These are phyloP conservation scores for Tupiocoris notatus DNA, from an alignment of 2,888 invertebrate species.

Conservation along the genomic window DNA sequence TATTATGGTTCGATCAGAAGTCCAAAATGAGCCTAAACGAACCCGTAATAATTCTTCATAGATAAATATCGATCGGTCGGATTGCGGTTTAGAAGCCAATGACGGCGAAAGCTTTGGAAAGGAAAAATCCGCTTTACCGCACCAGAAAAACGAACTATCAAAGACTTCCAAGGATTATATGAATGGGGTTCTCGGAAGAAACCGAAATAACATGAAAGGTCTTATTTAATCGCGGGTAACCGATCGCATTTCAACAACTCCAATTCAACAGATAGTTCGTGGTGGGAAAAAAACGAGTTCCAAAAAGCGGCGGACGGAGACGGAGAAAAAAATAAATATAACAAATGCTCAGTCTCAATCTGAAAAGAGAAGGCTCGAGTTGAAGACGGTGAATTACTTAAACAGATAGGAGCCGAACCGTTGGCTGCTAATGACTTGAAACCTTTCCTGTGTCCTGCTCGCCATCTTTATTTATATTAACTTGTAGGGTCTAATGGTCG, in stretches of 20 bases:
- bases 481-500: conserved; percentile 36
- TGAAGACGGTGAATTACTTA: conserved; percentile 26
- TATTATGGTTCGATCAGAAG: no score
- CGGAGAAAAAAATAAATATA: background rate
- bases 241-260: background rate
- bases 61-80: no score
- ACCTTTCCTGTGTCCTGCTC: conserved; percentile 27
- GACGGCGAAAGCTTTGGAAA: no score
- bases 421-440: conserved; percentile 36
- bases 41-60: no score
- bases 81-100: no score
- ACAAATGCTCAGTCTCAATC: background rate
- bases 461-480: conserved; percentile 40
- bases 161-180: no score
- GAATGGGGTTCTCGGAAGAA: no score
- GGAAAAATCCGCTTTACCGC: no score
- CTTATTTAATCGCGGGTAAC: background rate
- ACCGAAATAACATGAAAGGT: background rate
- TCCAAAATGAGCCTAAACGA: no score
- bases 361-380: background rate
- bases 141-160: no score
- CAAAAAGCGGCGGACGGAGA: background rate
- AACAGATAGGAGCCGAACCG: conserved; percentile 15
- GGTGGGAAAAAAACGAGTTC: background rate
- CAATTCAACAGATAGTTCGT: background rate